phyloP scores from a whole-genome alignment of 2,888 invertebrate species.

The Drosophila rellima region DNA sequence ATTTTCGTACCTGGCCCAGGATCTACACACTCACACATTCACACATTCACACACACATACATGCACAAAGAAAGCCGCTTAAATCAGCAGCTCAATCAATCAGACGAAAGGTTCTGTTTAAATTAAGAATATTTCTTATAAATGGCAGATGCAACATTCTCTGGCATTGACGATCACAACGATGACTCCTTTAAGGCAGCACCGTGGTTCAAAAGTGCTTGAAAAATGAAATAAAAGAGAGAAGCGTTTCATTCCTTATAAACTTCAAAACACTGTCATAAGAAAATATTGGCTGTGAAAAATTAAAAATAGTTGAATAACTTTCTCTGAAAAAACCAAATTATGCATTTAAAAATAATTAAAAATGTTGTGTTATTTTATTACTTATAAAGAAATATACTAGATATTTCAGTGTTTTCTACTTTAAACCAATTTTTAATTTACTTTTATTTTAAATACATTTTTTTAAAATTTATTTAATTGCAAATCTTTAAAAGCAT shows the following conservation, averaged over 20 bases:
- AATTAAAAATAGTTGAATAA: too few species aligned
- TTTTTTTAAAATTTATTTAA: too few species aligned
- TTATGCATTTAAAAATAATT: too few species aligned
- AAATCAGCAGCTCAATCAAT: constrained; percentile 80
- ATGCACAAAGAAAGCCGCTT: constrained; percentile 62
- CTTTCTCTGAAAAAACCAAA: too few species aligned
- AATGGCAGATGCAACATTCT: constrained; percentile 47
- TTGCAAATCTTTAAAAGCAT: neutral
- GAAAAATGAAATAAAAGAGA: neutral
- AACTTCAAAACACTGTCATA: too few species aligned
- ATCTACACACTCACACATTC: constrained; percentile 11
- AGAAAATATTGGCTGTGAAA: too few species aligned
- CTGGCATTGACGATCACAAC: constrained; percentile 32
- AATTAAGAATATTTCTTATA: constrained; percentile 68
- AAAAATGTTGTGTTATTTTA: too few species aligned
- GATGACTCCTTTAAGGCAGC: constrained; percentile 27
- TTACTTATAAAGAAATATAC: too few species aligned
- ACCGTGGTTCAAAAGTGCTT: constrained; percentile 39
- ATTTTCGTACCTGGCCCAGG: constrained; percentile 10
- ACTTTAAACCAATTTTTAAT: too few species aligned
- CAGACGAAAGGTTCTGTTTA: constrained; percentile 70
- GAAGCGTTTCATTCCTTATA: too few species aligned
- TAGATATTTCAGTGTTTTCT: too few species aligned
- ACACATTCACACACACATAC: constrained; percentile 10
- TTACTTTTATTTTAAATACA: neutral